phyloP scores from a whole-genome alignment of 2,113 vertebrate species.

The Glaucomys volans region DNA sequence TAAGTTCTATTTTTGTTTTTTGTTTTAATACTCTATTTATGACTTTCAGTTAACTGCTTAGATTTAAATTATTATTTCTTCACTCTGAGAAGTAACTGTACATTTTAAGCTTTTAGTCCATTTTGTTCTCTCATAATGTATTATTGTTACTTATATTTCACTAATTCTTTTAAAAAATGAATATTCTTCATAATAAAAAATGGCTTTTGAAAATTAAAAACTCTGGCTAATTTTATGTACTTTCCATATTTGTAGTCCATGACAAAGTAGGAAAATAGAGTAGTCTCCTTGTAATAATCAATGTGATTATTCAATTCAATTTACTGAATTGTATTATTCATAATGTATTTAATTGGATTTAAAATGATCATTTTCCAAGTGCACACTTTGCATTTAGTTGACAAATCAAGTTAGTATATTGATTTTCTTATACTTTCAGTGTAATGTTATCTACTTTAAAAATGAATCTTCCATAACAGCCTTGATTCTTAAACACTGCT shows the following conservation, averaged over 20 bases:
- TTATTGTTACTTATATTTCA: background rate
- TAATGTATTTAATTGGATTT: background rate
- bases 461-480: background rate
- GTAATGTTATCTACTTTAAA: background rate
- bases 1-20: background rate
- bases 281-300: background rate
- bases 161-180: conserved; percentile 1
- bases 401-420: background rate
- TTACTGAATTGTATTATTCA: background rate
- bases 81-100: background rate
- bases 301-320: background rate
- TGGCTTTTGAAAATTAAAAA: background rate
- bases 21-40: conserved; percentile 16
- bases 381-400: conserved; percentile 9
- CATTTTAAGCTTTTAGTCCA: conserved; percentile 31
- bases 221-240: background rate
- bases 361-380: conserved; percentile 28
- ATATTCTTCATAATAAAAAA: background rate
- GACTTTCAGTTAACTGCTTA: conserved; percentile 43
- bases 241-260: background rate
- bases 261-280: background rate
- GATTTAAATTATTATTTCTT: conserved; percentile 49
- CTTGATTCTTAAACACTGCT: background rate
- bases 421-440: background rate
- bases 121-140: background rate